A percentile compares a stretch with the other conserved stretches of the same genome.
Conservation (phyloP, 30 jellyfish, hydroid and myxozoan species). For the Aurelia coerulea region DNA sequence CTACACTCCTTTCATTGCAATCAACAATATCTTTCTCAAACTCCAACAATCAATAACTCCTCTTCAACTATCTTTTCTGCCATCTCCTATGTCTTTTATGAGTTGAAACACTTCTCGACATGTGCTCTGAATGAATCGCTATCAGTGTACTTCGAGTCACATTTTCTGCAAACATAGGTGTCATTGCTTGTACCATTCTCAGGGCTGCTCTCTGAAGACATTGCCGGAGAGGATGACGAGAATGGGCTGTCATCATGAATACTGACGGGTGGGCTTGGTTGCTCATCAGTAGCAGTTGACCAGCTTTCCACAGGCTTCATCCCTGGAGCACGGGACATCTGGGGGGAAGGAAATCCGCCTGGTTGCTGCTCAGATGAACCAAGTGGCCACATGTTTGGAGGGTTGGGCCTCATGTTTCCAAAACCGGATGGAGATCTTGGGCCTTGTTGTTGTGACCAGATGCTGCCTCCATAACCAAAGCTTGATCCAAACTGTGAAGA, state of each 20-base stretch:
- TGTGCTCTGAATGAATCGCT: constrained; percentile 93
- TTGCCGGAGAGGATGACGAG: constrained; percentile 47
- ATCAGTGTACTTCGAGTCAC: constrained; percentile 79
- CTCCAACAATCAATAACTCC: not conserved
- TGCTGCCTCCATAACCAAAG: constrained; percentile 74
- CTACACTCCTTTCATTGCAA: not conserved
- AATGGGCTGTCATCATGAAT: constrained; percentile 58
- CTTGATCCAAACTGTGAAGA: constrained; percentile 61
- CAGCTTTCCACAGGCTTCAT: constrained; percentile 81
- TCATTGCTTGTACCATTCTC: constrained; percentile 57
- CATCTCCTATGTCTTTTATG: constrained; percentile 6
- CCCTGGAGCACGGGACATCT: constrained; percentile 67
- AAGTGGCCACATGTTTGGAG: constrained; percentile 67
- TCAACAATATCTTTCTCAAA: too few relatives aligned
- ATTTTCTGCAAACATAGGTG: constrained; percentile 84
- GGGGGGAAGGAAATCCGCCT: constrained; percentile 59
- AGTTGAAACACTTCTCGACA: constrained; percentile 92
- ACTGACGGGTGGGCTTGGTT: constrained; percentile 51
- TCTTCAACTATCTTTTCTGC: not conserved
- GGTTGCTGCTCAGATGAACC: constrained; percentile 47
- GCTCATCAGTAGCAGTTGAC: constrained; percentile 85
- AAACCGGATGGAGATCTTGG: constrained; percentile 71
- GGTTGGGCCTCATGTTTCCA: constrained; percentile 55
- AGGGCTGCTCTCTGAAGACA: constrained; percentile 61
- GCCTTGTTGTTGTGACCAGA: constrained; percentile 96